Percentiles rank a stretch among this genome's conserved stretches.
phyloP scores from a whole-genome alignment of 2,888 invertebrate species.

The Nymphalis urticae region DNA sequence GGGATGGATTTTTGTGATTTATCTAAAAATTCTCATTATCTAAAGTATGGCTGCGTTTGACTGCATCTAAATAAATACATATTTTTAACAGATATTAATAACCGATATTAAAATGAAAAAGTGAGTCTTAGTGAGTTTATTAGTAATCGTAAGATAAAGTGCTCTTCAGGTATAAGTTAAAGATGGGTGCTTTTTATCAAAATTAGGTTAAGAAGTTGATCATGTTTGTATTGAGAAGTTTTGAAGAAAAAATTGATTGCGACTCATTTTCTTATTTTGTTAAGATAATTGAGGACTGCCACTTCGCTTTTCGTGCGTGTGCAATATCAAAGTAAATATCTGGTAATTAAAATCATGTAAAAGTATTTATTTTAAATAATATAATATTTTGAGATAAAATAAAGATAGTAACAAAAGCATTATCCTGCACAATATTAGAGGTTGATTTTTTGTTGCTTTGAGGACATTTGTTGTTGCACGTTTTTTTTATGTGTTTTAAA shows the following conservation, averaged over 20 bases:
- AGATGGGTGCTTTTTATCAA: too few species aligned
- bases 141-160: too few species aligned
- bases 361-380: too few species aligned
- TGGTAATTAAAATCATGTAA: too few species aligned
- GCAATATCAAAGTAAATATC: too few species aligned
- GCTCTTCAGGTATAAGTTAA: too few species aligned
- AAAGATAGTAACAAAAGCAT: not conserved
- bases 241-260: too few species aligned
- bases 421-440: not conserved
- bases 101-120: not conserved
- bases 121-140: too few species aligned
- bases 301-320: too few species aligned
- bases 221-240: too few species aligned
- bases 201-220: too few species aligned
- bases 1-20: constrained; percentile 45
- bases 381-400: too few species aligned
- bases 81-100: not conserved
- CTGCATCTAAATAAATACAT: constrained; percentile 52
- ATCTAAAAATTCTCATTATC: constrained; percentile 46
- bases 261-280: not conserved
- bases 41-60: constrained; percentile 45
- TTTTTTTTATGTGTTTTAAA: constrained; percentile 40
- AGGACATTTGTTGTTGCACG: not conserved
- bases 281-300: not conserved
- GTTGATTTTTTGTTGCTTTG: not conserved